Evolutionary conservation across 2,113 vertebrate species (phyloP), one percentile per base, ranked within the genome.

Genomic region (Hippocampus zosterae): DNA sequence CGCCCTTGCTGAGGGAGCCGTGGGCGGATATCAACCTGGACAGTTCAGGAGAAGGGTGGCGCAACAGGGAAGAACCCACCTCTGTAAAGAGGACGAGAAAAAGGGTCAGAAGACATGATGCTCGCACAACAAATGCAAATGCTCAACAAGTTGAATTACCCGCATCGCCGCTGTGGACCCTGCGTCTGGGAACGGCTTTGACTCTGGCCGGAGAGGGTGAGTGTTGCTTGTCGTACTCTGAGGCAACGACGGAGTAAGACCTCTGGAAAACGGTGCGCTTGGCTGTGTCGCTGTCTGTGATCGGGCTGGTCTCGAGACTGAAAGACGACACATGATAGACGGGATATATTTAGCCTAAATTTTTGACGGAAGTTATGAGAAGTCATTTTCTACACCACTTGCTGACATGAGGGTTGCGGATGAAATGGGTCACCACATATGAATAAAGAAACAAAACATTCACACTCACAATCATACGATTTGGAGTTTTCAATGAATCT

Each of bases 211-310:
- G 96, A 65, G 95, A 91, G n/a, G 96, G 95, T 0, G 96, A 98
- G 83, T 98, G 96, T 21, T 98, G 97, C 60, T 99, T 99, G 86
- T 99, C 97, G 68, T 99, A 99, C 70, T 99, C 97, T 0, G 97
- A 99, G 29, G 97, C 97, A 29, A 99, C 97, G 53, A 99, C 97
- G 0, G 97, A 99, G 50, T 99, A 99, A 0, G 97, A 99, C 70
- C 97, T 93, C 80, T 99, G 97, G 80, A 99, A 99, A 73, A 99
- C 97, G 0, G 96, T 98, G 12, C 97, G 94, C 81, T 99, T 99
- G 0, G 96, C 93, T 0, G 96, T 95, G 73, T 99, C 96, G 41
- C 95, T 98, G 78, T 99, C 97, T 74, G 95, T 98, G 85, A 98
- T 98, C 3, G 97, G 97, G 70, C 97, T 99, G 29, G 96, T 98